phyloP scores from a whole-genome alignment of 2,888 invertebrate genomes.

The Drosophila anomelani region DNA sequence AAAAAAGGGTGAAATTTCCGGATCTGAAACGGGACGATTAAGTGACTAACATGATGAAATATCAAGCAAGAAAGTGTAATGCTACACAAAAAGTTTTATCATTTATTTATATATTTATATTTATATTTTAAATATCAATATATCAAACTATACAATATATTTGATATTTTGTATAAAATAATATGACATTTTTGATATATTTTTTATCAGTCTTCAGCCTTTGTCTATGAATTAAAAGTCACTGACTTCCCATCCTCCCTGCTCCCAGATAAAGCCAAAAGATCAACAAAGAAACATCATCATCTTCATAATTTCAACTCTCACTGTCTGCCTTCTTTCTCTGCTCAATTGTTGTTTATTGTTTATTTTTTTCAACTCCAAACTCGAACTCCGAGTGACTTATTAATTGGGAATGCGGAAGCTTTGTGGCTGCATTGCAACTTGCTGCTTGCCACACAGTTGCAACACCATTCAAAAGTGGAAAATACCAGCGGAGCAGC shows the following conservation, averaged over 20 bases:
- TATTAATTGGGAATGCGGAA: constrained; percentile 63
- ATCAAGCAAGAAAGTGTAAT: neutral
- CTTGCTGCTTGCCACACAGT: constrained; percentile 42
- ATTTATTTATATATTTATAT: too few species aligned
- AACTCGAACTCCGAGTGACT: constrained; percentile 47
- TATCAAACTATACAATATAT: too few species aligned
- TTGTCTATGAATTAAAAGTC: neutral
- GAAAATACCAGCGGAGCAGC: constrained; percentile 55
- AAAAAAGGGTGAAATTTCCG: neutral
- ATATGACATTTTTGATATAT: too few species aligned
- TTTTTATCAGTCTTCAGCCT: too few species aligned
- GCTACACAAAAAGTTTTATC: neutral
- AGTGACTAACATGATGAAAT: constrained; percentile 11
- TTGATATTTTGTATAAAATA: too few species aligned
- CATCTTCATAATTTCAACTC: constrained; percentile 6
- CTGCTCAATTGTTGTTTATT: constrained; percentile 36
- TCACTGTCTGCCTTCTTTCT: constrained; percentile 1
- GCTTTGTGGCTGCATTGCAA: constrained; percentile 20
- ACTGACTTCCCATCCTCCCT: constrained; percentile 8
- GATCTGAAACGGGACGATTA: neutral
- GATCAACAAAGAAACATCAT: constrained; percentile 31
- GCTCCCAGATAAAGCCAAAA: constrained; percentile 16
- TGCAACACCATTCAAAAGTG: constrained; percentile 55
- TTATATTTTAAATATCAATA: too few species aligned
- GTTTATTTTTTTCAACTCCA: neutral